Evolutionary conservation across 1,140 invertebrate species (phyloP), one percentile per base, ranked within the genome.

Genomic region (Drosophila oshimai): DNA sequence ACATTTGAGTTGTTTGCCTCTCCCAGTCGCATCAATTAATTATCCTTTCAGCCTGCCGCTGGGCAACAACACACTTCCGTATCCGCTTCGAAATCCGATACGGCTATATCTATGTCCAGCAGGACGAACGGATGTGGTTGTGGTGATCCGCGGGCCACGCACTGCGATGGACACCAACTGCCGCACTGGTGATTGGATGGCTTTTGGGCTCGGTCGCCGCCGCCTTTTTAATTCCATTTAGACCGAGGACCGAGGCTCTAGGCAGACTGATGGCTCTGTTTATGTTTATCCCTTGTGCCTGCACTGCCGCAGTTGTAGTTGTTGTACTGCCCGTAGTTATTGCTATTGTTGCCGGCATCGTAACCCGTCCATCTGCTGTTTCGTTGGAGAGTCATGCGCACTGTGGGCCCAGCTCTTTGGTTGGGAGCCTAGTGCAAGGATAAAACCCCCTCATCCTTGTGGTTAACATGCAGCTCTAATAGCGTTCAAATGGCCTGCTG

Each of bases 201-300:
- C 17, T 65, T 55, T 54, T 45, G 36, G 57, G 28, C 28, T 44
- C 37, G 51, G 51, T 33, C 20, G 75, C 67, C 71, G 70, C 54
- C 22, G 50, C 50, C 50, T 65, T 71, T 86, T 74, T 69, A 72
- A 76, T 80, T 87, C 62, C 81, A 71, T 76, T 86, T 80, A 76
- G 62, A 47, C 36, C 72, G 24, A 18, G 36, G 62, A 47, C 36
- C 72, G 24, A 18, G 36, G 46, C 47, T 62, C 55, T 49, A 54
- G 62, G 17, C 37, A 42, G 67, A 72, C 68, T 72, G 39, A 13
- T 79, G 67, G 57, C 77, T 84, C 75, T 87, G 81, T 86, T 87
- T 86, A 86, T 87, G 69, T 86, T 86, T 86, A 86, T 87, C 44
- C 68, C 57, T 86, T 86, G 76, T 62, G 81, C 68, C 68, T 72